Base-by-base conservation (phyloP, 1,140 invertebrate genomes). In the Caenorhabditis tropicalis region DNA sequence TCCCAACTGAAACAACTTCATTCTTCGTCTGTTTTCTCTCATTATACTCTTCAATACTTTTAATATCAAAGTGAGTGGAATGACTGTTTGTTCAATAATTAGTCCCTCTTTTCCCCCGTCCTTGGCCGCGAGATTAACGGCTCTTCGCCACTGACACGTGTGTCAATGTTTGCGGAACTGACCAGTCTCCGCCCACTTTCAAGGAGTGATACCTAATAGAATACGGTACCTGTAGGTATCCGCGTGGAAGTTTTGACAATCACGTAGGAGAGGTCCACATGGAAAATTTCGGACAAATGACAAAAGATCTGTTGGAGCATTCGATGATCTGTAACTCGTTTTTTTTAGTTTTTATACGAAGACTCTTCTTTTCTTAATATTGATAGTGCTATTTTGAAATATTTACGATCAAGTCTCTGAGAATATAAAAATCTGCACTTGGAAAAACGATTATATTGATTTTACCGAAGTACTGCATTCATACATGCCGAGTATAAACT, bases 1-100 rank as follows among this genome's bases (percentile, higher is more conserved):
- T 86, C 85, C 85, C 85, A 86, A 51, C 82, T 84, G 56, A 70
- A 82, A 58, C 9, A 33, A n/a, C n/a, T n/a, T n/a, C n/a, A n/a
- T n/a, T n/a, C n/a, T 5, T 21, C n/a, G 6, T 56, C 39, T 12
- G 12, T 29, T 82, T 48, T n/a, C n/a, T n/a, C n/a, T n/a, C 1
- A 51, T 46, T n/a, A 19, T 51, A 82, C 27, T 82, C 21, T 43
- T n/a, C 49, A 15, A 29, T 33, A 53, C 48, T 39, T 82, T 82
- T 82, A 36, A 43, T 60, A 82, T 48, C 15, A 60, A 82, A 16
- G n/a, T 12, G 58, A n/a, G 53, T 10, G 29, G 82, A 70, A 60
- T 4, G 81, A 39, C 15, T 58, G 36, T 56, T 56, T 56, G 49
- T 43, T 82, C 51, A 70, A 70, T 70, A 46, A 65, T 43, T 82